phyloP scores from a whole-genome alignment of 2,113 vertebrate genomes.

The Scalopus aquaticus region DNA sequence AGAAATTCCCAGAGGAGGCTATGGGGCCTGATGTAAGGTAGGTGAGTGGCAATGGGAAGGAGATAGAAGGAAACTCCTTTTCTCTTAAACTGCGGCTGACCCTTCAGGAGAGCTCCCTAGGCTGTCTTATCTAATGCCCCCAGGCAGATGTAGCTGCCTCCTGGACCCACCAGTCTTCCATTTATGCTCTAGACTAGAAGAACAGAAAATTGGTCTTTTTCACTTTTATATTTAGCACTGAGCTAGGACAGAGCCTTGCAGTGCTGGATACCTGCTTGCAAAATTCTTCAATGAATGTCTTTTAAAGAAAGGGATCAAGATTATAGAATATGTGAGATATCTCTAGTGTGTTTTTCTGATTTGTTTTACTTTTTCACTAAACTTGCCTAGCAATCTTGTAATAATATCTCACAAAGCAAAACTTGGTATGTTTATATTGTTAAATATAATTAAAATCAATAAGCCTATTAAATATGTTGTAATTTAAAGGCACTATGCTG shows the following conservation, averaged over 20 bases:
- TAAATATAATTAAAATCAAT: conserved; percentile 51
- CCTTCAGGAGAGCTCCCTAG: not conserved
- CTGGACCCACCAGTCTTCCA: not conserved
- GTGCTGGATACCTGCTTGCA: not conserved
- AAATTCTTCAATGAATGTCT: not conserved
- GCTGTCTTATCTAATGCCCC: not conserved
- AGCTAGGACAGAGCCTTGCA: not conserved
- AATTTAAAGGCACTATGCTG: not conserved
- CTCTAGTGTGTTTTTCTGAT: not conserved
- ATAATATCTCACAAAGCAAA: not conserved
- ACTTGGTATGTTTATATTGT: conserved; percentile 30
- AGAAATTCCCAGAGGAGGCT: not conserved
- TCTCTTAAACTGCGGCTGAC: not conserved
- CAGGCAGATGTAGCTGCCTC: not conserved
- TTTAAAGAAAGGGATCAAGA: not conserved
- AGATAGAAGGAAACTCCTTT: not conserved
- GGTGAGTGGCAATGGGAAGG: not conserved
- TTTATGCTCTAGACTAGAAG: not conserved
- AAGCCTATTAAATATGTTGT: not conserved
- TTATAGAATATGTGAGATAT: not conserved
- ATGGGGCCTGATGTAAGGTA: not conserved
- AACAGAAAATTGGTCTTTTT: not conserved
- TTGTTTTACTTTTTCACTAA: not conserved
- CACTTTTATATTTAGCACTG: not conserved
- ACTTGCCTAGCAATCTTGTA: not conserved